phyloP scores from a whole-genome alignment of 2,113 vertebrate species.

The Carassius gibelio region DNA sequence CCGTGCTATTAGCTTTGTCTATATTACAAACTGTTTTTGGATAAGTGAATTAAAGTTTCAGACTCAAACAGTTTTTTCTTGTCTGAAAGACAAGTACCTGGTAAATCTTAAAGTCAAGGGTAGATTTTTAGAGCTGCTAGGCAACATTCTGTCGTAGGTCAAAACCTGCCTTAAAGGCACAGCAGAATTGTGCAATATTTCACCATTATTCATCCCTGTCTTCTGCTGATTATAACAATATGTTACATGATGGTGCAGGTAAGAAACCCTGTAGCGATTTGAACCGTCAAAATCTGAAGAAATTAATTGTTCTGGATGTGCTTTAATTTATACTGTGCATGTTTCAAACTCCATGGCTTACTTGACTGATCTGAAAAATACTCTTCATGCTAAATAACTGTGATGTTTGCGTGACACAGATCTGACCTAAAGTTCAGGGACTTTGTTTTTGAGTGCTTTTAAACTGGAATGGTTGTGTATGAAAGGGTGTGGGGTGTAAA shows the following conservation, averaged over 20 bases:
- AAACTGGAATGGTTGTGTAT: background rate
- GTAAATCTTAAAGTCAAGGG: background rate
- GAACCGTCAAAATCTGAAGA: background rate
- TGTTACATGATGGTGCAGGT: background rate
- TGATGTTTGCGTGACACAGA: background rate
- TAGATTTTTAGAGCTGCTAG: background rate
- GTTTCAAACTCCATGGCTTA: background rate
- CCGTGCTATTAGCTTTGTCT: background rate
- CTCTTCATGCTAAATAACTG: background rate
- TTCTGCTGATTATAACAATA: constrained; percentile 22
- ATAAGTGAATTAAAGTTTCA: background rate
- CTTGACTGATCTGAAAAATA: background rate
- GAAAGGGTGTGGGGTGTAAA: background rate
- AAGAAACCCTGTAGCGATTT: background rate
- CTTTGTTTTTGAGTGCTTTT: background rate
- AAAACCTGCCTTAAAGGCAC: background rate
- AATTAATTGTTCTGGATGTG: background rate
- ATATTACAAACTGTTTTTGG: background rate
- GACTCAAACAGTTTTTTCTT: background rate
- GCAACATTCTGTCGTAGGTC: background rate
- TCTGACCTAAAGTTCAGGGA: background rate
- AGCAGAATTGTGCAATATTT: background rate
- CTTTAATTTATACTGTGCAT: background rate
- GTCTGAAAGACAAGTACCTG: background rate
- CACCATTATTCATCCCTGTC: background rate